Base-by-base conservation (phyloP, 2,113 vertebrate species). In the Gasterosteus aculeatus region DNA sequence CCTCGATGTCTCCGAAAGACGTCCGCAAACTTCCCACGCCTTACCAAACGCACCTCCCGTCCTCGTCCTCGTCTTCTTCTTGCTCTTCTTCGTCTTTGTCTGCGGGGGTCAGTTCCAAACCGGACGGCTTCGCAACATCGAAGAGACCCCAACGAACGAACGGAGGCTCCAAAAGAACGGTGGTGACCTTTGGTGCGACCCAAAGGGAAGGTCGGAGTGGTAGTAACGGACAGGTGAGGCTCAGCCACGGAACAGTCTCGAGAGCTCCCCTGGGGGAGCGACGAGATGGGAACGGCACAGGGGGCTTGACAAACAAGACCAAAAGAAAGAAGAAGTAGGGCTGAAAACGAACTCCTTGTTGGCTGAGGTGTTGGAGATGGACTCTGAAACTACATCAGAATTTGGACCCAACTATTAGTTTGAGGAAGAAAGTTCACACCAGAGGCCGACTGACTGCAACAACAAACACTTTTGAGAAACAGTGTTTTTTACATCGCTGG, bases 251-350 rank as follows among this genome's bases (percentile, higher is more conserved):
- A 19, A 35, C 74, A 0, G 7, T 72, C 26, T 63, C 75, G 15
- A 54, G 59, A 61, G 61, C 35, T 11, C 7, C 72, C 49, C 7
- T 63, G 77, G 72, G 81, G 33, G 63, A 82, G 47, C 60, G 82
- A 22, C 12, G 54, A 12, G 75, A 89, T 47, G n/a, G 60, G 46
- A 57, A 82, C 19, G 80, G 22, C 22, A 78, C 83, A 10, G 85
- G 89, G 26, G 91, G 88, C 58, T 57, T 93, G 57, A 88, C 71
- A 7, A 78, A 51, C 51, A 91, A 84, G 71, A 94, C 84, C 80
- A 90, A 76, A 72, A 89, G 80, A 56, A 90, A 81, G 60, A 87
- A 84, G 7, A 87, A 87, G 70, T 88, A 82, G 76, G 42, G 11
- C 0, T 0, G 3, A 46, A 75, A 49, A 51, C 12, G 44, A n/a